phyloP scores from a whole-genome alignment of 2,888 invertebrate species.

The Patella depressa region DNA sequence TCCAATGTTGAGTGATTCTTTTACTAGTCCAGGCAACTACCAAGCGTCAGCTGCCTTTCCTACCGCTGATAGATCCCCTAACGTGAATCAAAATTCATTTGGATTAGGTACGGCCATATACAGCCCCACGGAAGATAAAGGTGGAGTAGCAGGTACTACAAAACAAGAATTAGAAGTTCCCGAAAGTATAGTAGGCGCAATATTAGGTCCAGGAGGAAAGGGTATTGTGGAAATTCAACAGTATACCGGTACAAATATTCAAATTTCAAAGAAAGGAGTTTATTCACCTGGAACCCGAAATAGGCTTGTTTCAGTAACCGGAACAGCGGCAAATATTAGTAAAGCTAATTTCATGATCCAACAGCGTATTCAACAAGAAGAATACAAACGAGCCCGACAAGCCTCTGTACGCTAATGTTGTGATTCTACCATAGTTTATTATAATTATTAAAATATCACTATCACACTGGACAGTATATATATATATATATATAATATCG shows the following conservation, averaged over 20 bases:
- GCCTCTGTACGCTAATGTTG: constrained; percentile 53
- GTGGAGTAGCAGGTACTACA: constrained; percentile 43
- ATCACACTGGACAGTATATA: constrained; percentile 18
- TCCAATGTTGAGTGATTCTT: constrained; percentile 65
- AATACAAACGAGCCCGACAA: constrained; percentile 93
- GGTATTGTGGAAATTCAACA: constrained; percentile 97
- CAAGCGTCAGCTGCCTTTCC: constrained; percentile 48
- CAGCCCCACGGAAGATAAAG: constrained; percentile 64
- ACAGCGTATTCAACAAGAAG: constrained; percentile 96
- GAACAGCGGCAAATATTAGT: constrained; percentile 88
- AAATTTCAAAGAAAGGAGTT: constrained; percentile 98
- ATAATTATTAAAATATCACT: constrained; percentile 20
- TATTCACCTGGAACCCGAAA: constrained; percentile 97
- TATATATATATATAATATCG: constrained; percentile 18
- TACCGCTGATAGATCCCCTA: constrained; percentile 54
- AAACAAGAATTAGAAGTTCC: constrained; percentile 87
- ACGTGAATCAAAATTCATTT: constrained; percentile 88
- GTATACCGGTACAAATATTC: constrained; percentile 96
- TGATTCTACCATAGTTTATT: constrained; percentile 31
- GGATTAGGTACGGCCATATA: constrained; percentile 79
- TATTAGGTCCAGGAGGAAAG: constrained; percentile 96
- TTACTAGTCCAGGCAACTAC: constrained; percentile 51
- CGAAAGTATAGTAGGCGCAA: constrained; percentile 94
- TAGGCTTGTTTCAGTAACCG: constrained; percentile 96
- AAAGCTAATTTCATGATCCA: constrained; percentile 96